phyloP scores from a whole-genome alignment of 2,888 invertebrate genomes.

The Ischnura elegans region DNA sequence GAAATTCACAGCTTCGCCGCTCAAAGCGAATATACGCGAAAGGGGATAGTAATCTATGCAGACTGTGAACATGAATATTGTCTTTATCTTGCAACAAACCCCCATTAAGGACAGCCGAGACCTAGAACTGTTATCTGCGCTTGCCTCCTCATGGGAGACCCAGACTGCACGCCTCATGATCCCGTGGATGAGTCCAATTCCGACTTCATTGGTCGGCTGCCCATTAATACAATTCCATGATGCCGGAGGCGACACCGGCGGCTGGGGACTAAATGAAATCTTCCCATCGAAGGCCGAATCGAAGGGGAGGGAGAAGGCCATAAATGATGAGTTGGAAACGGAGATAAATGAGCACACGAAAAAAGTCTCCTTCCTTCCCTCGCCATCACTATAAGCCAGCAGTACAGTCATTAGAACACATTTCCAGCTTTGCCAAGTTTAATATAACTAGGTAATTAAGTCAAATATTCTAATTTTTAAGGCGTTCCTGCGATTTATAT shows the following conservation, averaged over 20 bases:
- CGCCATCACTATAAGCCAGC: neutral
- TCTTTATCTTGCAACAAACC: neutral
- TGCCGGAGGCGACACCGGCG: neutral
- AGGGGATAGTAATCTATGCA: neutral
- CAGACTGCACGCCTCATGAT: neutral
- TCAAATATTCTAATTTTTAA: too few relatives aligned
- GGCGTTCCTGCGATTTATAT: too few relatives aligned
- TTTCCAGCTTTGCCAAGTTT: too few relatives aligned
- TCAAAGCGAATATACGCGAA: too few relatives aligned
- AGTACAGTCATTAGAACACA: too few relatives aligned
- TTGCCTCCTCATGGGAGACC: neutral
- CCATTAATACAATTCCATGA: constrained; percentile 21
- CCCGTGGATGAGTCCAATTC: neutral
- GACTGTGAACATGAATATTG: neutral
- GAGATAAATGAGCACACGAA: constrained; percentile 7
- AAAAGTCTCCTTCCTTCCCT: neutral
- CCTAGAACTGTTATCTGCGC: constrained; percentile 17
- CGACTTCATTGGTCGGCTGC: neutral
- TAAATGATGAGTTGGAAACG: neutral
- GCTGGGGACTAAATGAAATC: neutral
- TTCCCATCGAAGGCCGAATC: neutral
- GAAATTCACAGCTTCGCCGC: too few relatives aligned
- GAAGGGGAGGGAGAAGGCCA: neutral
- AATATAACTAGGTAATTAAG: too few relatives aligned
- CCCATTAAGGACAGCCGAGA: neutral